These are phyloP conservation scores for Epinephelus awoara DNA, from an alignment of 2,797 vertebrate genomes.

Conservation along the genomic window DNA sequence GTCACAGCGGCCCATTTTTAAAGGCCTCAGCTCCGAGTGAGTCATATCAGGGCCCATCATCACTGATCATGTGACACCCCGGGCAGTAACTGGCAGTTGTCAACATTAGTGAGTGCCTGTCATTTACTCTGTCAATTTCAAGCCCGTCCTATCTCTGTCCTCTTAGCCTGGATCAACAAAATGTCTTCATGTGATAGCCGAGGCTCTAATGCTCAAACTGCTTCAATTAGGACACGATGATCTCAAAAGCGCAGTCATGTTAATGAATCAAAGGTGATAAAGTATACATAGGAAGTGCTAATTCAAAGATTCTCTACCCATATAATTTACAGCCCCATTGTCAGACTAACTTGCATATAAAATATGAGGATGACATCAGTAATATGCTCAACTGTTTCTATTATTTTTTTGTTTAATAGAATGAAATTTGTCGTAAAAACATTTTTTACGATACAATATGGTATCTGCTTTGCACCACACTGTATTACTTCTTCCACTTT, in stretches of 20 bases:
- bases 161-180: slow-evolving; percentile 61
- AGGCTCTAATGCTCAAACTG: slow-evolving; percentile 13
- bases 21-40: slow-evolving; percentile 72
- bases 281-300: slow-evolving; percentile 28
- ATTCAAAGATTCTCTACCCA: slow-evolving; percentile 7
- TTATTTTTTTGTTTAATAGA: slow-evolving; percentile 5
- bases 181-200: slow-evolving; percentile 28
- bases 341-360: slow-evolving; percentile 34
- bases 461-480: slow-evolving; percentile 47
- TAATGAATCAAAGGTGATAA: slow-evolving; percentile 42
- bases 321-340: slow-evolving; percentile 11
- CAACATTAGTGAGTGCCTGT: slow-evolving; percentile 79
- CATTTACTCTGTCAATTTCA: slow-evolving; percentile 75
- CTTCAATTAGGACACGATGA: slow-evolving; percentile 47
- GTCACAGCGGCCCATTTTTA: slow-evolving; percentile 76
- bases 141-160: slow-evolving; percentile 49
- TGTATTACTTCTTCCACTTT: slow-evolving; percentile 60
- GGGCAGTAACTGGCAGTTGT: slow-evolving; percentile 77
- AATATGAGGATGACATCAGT: slow-evolving; percentile 31
- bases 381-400: slow-evolving; percentile 10
- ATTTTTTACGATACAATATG: slow-evolving; percentile 59
- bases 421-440: slow-evolving; percentile 27
- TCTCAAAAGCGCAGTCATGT: slow-evolving; percentile 42
- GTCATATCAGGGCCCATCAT: slow-evolving; percentile 78
- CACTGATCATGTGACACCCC: slow-evolving; percentile 78